Evolutionary conservation across 2,113 vertebrate genomes (phyloP).

Genomic region (Rhegmatorhina hoffmannsi): DNA sequence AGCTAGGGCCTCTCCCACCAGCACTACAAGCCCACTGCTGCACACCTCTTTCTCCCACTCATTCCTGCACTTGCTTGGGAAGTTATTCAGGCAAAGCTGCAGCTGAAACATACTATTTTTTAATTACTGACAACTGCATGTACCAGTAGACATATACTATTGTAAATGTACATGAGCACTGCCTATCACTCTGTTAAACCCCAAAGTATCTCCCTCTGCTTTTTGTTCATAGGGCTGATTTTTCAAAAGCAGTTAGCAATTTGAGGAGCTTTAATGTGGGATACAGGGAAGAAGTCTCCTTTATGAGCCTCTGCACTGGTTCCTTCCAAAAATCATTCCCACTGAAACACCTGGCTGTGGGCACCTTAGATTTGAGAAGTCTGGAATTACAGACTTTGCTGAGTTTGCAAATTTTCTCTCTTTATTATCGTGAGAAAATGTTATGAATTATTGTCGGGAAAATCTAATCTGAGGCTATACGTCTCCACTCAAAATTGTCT

Average conservation of each 20-base stretch:
- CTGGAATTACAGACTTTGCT: neutral
- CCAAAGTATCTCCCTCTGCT: neutral
- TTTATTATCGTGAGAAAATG: neutral
- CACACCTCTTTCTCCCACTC: constrained; percentile 13
- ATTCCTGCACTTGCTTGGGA: neutral
- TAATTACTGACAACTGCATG: neutral
- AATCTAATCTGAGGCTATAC: neutral
- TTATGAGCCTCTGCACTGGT: neutral
- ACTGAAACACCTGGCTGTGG: neutral
- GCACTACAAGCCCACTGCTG: neutral
- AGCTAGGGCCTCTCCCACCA: neutral
- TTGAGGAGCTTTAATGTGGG: neutral
- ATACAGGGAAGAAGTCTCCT: neutral
- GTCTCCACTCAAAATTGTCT: neutral
- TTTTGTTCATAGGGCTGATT: neutral
- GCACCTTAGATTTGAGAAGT: neutral
- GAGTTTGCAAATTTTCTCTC: neutral
- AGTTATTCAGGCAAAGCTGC: neutral
- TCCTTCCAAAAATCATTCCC: neutral
- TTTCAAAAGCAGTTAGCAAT: neutral
- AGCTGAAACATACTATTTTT: constrained; percentile 10
- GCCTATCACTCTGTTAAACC: neutral
- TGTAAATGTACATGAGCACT: neutral
- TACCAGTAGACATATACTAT: neutral
- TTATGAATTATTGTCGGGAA: neutral